Evolutionary conservation across 2,888 invertebrate species (phyloP).

Genomic region (Thymelicus lineola): DNA sequence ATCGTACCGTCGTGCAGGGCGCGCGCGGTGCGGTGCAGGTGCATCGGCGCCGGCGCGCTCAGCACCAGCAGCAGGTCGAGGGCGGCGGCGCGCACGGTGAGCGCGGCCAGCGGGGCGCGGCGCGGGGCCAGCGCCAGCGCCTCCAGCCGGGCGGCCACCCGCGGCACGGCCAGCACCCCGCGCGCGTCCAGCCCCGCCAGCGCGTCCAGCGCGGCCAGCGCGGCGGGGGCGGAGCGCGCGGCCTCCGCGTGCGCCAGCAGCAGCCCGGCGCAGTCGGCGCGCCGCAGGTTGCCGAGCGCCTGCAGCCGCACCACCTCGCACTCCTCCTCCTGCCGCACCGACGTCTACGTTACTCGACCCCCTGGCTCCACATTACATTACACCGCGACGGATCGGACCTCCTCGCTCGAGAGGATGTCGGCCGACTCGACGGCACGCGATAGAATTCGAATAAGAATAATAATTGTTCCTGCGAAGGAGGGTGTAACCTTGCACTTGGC

Average conservation of each 20-base stretch:
- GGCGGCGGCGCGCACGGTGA: slow-evolving; percentile 38
- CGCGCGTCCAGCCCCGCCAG: slow-evolving; percentile 27
- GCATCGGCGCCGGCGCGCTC: slow-evolving; percentile 48
- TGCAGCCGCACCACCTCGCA: slow-evolving; percentile 53
- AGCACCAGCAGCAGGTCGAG: slow-evolving; percentile 49
- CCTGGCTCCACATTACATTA: too few relatives aligned
- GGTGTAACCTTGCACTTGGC: slow-evolving; percentile 45
- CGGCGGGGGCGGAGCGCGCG: slow-evolving; percentile 30
- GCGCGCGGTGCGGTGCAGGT: slow-evolving; percentile 39
- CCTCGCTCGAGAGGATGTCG: too few relatives aligned
- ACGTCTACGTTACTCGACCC: not conserved
- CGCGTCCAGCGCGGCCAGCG: slow-evolving; percentile 43
- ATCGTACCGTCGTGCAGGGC: slow-evolving; percentile 31
- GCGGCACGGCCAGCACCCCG: slow-evolving; percentile 36
- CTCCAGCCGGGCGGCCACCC: slow-evolving; percentile 51
- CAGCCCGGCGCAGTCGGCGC: slow-evolving; percentile 53
- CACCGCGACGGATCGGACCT: too few relatives aligned
- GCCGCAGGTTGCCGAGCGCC: slow-evolving; percentile 64
- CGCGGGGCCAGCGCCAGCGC: slow-evolving; percentile 21
- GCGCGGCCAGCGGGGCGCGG: slow-evolving; percentile 37
- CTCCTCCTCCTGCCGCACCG: slow-evolving; percentile 48
- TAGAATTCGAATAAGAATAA: too few relatives aligned
- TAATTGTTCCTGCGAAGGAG: not conserved
- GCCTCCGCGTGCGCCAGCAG: slow-evolving; percentile 49
- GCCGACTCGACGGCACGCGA: too few relatives aligned